Conservation (phyloP, 2,797 vertebrate genomes). For the Ispidina lecontei region DNA sequence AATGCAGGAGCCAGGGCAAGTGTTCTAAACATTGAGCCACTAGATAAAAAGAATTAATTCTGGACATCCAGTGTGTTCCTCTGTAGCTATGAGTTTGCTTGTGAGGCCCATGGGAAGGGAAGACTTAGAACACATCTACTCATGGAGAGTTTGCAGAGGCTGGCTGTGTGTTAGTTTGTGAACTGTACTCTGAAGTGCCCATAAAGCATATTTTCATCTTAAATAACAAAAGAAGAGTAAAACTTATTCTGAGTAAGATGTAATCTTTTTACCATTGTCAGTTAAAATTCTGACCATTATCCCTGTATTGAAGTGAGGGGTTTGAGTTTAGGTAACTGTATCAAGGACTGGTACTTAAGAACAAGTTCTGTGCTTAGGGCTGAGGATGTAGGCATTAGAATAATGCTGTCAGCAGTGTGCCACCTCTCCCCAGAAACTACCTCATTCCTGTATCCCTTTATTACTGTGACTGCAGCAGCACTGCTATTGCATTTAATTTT, state of each 20-base stretch:
- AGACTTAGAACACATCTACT: background rate
- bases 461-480: background rate
- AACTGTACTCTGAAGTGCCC: background rate
- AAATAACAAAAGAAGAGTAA: background rate
- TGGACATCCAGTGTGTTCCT: rapidly evolving
- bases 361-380: background rate
- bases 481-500: background rate
- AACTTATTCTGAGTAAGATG: background rate
- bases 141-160: background rate
- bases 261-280: background rate
- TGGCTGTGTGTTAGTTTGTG: background rate
- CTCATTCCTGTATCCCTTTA: background rate
- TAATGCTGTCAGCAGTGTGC: background rate
- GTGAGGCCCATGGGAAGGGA: background rate
- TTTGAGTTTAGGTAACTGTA: background rate
- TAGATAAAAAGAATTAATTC: background rate
- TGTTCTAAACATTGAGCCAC: background rate
- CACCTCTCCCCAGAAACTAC: background rate
- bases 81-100: background rate
- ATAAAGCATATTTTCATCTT: background rate
- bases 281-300: background rate
- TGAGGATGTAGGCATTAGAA: background rate
- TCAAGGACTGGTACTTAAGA: background rate
- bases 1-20: background rate
- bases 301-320: background rate